A percentile compares a stretch with the other conserved stretches of the same genome.
These are phyloP conservation scores for Notoglanidium macrostoma DNA, from an alignment of 2,797 vertebrate genomes.

Conservation along the genomic window DNA sequence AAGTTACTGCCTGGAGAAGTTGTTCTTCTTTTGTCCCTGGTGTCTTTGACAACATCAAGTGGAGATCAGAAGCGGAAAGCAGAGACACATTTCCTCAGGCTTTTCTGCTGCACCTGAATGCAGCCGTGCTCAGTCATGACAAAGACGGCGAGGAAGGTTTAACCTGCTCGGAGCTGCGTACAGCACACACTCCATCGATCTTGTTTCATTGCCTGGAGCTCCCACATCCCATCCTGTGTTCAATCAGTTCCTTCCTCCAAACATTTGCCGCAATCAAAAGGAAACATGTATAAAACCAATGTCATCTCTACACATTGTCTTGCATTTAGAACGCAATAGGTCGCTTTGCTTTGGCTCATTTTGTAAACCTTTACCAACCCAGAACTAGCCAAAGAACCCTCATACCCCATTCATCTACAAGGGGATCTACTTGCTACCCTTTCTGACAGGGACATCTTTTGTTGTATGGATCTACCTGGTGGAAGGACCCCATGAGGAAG, in stretches of 20 bases:
- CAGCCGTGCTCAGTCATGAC: not conserved
- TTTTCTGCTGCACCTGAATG: not conserved
- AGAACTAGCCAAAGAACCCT: not conserved
- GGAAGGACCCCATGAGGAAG: not conserved
- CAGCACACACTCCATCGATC: not conserved
- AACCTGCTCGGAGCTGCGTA: not conserved
- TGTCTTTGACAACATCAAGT: not conserved
- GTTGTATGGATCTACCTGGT: not conserved
- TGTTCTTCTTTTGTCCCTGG: not conserved
- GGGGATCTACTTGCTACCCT: not conserved
- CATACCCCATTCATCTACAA: not conserved
- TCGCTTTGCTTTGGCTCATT: not conserved
- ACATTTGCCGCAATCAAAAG: not conserved
- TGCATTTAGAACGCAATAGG: not conserved
- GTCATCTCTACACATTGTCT: not conserved
- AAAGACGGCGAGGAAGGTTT: not conserved
- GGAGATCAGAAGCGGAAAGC: not conserved
- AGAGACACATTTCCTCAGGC: not conserved
- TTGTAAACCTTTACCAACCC: not conserved
- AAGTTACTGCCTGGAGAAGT: not conserved
- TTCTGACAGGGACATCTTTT: not conserved
- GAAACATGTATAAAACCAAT: not conserved
- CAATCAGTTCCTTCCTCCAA: not conserved
- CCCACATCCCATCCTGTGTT: not conserved
- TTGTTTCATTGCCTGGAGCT: not conserved